Base-by-base conservation (phyloP, 1,140 invertebrate species). In the Onthophagus taurus region DNA sequence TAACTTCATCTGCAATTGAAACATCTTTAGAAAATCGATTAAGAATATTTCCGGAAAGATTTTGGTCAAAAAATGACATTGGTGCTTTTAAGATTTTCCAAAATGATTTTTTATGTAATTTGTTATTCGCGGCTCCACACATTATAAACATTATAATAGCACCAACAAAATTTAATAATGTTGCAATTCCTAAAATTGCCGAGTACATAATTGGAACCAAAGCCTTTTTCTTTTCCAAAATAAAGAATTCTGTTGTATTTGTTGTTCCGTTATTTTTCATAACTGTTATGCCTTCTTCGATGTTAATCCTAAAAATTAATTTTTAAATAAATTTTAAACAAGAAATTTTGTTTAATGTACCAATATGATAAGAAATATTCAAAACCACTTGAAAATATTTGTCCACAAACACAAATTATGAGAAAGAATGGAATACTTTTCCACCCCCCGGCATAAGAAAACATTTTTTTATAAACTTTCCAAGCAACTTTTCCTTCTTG, bases 321-420 rank as follows among this genome's bases (percentile, higher is more conserved):
- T 13, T 4, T 31, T 42, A 4, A 29, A 20, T 11, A 29, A 17
- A 11, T 45, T 12, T 46, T 43, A 44, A 29, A 21, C 34, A 19
- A 42, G 41, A 45, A 3, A 45, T 24, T 7, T 33, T 31, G 7
- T 13, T 33, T 9, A 19, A 44, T 41, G 51, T 62, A 81, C 84
- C 84, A 88, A 50, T 69, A 68, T 17, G 80, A 74, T 6, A 86
- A 75, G 72, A 84, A 89, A 61, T 74, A 86, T 59, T 89, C 84
- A 44, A 76, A 75, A 14, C 72, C 71, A 49, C 78, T 80, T 4
- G 76, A 81, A 21, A 75, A 66, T 2, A 74, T 55, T 61, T 87
- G 83, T 2, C 81, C 72, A 0, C 77, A 20, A 3, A 82, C 9
- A 54, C 77, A 84, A 36, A 80, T 23, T 5, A 47, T 35, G 13